Base-by-base conservation (phyloP, 2,113 vertebrate genomes). In the Scophthalmus maximus region DNA sequence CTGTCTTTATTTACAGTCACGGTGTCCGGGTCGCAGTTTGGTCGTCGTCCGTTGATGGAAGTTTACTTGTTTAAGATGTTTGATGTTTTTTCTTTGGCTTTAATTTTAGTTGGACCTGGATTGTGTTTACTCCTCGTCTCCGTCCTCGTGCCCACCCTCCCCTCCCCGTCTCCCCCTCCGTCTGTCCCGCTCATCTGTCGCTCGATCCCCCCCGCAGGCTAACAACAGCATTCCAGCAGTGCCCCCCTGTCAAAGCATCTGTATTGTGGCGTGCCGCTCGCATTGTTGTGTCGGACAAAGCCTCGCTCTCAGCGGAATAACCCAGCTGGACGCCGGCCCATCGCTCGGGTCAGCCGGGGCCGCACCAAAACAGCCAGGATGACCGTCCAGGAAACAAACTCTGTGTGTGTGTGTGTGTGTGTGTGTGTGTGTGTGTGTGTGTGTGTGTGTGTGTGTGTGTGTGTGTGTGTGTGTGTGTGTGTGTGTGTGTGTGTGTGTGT, bases 251-350 rank as follows among this genome's bases (percentile, higher is more conserved):
- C 79, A 83, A 78, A 88, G 84, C 82, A 56, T 68, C 81, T 60
- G 79, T 73, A 89, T 87, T 89, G 84, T 87, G 81, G 74, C 56
- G 34, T 60, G 66, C 65, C 34, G 79, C 58, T 85, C 68, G 18
- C 73, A 84, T 91, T 90, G 87, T 88, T 80, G 76, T 61, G 58
- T 61, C 53, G 32, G 68, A 87, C 85, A 87, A 91, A 89, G 86
- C 44, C 68, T 47, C 17, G 42, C 86, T 87, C 81, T 77, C 71
- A 74, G 79, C 74, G 83, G 76, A 86, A 84, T 76, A 81, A 81
- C 82, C 67, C 88, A 86, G 80, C 87, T 88, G 89, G 82, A 76
- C 4, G 18, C 12, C 62, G 20, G 86, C 85, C n/a, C 84, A 82
- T 44, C 2, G 23, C 12, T 7, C 8, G 55, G 84, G 84, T 89